Base-by-base conservation (phyloP, 2,888 invertebrate species). In the Hemistola chrysoprasaria region DNA sequence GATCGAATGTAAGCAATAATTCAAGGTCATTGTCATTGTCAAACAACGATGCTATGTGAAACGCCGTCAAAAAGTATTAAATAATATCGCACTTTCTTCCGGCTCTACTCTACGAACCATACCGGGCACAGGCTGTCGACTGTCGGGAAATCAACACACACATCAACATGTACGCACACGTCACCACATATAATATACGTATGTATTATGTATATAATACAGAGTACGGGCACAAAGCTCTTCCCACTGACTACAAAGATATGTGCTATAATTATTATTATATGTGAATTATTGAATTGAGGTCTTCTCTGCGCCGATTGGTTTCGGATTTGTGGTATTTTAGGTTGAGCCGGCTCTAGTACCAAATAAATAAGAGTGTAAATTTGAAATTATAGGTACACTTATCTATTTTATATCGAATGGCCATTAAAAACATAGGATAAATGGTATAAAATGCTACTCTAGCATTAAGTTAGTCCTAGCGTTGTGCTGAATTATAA, bases 121-220 rank as follows among this genome's bases (percentile, higher is more conserved):
- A 68, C 63, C 53, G 53, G 62, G 64, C 66, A 65, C 59, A 62
- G 65, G 65, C 59, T 59, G 64, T 63, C 67, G 67, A 67, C 68
- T 72, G 81, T 83, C 84, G 83, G 82, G 78, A 85, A 86, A 86
- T 86, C 87, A 84, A 85, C 86, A 71, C 83, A 86, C 80, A 80
- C 78, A 80, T 68, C 57, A 57, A 61, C 50, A 65, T 50, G 42
- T 31, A 53, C 45, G 40, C 59, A 58, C 66, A 50, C 51, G 47
- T 50, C 47, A 53, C 59, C 47, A 47, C 48, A 33, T 47, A 37
- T 45, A 38, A 34, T 35, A 38, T 26, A 22, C 25, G 23, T 27
- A 28, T 6, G 10, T 28, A 36, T 36, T 47, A 30, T 10, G n/a
- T 44, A 44, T 34, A 35, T 40, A 75, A 72, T 66, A 64, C 65